These are phyloP conservation scores for Cenopis cana DNA, from an alignment of 2,888 invertebrate species.

Conservation along the genomic window DNA sequence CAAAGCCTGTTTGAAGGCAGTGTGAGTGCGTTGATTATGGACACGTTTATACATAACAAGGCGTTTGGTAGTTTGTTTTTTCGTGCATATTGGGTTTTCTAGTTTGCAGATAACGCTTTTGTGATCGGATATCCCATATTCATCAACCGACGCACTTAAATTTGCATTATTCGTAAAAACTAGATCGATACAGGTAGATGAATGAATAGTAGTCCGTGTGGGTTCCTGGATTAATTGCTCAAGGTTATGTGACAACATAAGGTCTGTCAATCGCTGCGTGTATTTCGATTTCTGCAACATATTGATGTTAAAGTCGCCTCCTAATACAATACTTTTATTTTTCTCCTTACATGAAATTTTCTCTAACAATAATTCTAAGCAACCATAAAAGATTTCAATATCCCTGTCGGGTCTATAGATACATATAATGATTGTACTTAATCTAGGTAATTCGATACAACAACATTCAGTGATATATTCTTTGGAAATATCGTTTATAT, in stretches of 20 bases:
- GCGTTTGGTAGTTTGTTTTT: no score
- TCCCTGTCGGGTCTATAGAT: not conserved
- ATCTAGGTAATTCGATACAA: not conserved
- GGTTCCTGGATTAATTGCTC: not conserved
- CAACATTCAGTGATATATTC: not conserved
- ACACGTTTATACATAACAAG: no score
- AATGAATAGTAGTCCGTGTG: no score
- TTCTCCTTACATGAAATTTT: no score
- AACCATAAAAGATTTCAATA: not conserved
- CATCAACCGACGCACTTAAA: no score
- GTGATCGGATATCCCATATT: no score
- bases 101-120: no score
- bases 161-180: no score
- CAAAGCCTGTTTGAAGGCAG: no score
- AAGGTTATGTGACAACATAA: not conserved
- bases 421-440: not conserved
- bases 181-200: no score
- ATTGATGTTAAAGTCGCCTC: not conserved
- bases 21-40: no score
- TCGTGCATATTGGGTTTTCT: no score
- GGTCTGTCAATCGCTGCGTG: not conserved
- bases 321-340: not conserved
- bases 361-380: not conserved
- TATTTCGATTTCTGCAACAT: not conserved
- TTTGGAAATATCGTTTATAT: not conserved